Conservation (phyloP, 2,113 vertebrate genomes). For the Pseudolaguvia tuberculata region DNA sequence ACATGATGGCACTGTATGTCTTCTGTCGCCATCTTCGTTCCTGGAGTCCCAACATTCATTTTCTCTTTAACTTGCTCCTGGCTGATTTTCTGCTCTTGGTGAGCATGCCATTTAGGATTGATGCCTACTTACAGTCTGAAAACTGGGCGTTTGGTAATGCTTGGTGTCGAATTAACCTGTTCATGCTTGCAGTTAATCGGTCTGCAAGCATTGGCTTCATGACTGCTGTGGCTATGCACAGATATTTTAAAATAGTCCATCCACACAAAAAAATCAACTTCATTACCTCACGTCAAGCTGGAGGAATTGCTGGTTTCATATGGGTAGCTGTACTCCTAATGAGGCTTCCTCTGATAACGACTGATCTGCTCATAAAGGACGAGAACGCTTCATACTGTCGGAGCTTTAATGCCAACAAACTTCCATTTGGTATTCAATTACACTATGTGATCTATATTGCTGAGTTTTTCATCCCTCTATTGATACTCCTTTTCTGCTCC, state of each 20-base stretch:
- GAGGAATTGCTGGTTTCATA: constrained; percentile 39
- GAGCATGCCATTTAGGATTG: constrained; percentile 68
- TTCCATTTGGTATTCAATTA: constrained; percentile 37
- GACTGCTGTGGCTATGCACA: constrained; percentile 66
- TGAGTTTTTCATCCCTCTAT: constrained; percentile 43
- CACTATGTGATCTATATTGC: constrained; percentile 45
- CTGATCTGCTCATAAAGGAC: constrained; percentile 45
- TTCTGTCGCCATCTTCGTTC: constrained; percentile 63
- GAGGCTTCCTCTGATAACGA: constrained; percentile 62
- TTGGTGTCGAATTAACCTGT: constrained; percentile 49
- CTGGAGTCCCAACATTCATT: constrained; percentile 65
- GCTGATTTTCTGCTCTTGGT: constrained; percentile 67
- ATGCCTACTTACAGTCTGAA: constrained; percentile 54
- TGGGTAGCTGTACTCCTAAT: constrained; percentile 63
- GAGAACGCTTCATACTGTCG: constrained; percentile 57
- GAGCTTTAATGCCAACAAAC: constrained; percentile 61
- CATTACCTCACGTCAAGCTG: constrained; percentile 54
- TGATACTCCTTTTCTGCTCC: constrained; percentile 41
- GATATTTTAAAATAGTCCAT: constrained; percentile 73
- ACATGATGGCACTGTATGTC: constrained; percentile 64
- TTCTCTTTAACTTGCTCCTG: constrained; percentile 70
- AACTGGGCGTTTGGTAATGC: constrained; percentile 39
- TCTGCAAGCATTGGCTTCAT: constrained; percentile 70
- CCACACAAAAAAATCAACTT: constrained; percentile 63
- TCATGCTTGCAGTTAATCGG: constrained; percentile 59